Percentiles rank a stretch among this genome's conserved stretches.
Evolutionary conservation across 2,888 invertebrate species (phyloP).

Genomic region (Melipona bicolor): DNA sequence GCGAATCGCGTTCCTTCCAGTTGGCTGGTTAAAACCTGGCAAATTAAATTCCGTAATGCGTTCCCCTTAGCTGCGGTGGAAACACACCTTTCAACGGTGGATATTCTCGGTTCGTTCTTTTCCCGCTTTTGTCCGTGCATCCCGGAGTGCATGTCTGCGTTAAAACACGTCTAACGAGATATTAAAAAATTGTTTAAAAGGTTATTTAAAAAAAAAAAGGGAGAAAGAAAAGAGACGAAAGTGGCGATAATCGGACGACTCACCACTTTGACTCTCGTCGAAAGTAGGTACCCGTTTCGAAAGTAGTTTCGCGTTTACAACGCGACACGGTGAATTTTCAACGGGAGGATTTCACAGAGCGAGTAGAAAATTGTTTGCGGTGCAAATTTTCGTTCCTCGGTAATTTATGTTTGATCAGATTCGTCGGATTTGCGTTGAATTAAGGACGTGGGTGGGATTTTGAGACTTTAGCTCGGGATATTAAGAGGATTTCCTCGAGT

Average conservation of each 20-base stretch:
- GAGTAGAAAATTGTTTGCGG: not conserved
- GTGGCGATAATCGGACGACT: no score
- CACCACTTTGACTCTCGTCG: not conserved
- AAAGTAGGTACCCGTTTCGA: no score
- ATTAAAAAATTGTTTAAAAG: no score
- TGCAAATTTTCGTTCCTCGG: not conserved
- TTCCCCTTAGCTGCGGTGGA: no score
- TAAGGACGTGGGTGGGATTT: no score
- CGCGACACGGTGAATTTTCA: not conserved
- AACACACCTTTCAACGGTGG: not conserved
- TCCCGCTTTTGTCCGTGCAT: not conserved
- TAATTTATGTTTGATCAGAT: not conserved
- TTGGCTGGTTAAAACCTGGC: constrained; percentile 12
- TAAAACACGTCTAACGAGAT: no score
- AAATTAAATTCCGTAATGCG: constrained; percentile 19
- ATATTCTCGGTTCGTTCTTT: not conserved
- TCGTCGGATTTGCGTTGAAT: not conserved
- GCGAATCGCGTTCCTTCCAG: constrained; percentile 18
- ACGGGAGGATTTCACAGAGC: not conserved
- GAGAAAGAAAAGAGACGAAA: no score
- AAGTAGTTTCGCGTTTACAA: no score
- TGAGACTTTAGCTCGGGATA: no score
- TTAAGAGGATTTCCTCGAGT: not conserved
- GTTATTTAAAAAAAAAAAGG: no score
- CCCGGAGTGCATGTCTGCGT: no score